These are phyloP conservation scores for Spinibarbus caldwelli DNA, from an alignment of 2,797 vertebrate genomes.

Conservation along the genomic window DNA sequence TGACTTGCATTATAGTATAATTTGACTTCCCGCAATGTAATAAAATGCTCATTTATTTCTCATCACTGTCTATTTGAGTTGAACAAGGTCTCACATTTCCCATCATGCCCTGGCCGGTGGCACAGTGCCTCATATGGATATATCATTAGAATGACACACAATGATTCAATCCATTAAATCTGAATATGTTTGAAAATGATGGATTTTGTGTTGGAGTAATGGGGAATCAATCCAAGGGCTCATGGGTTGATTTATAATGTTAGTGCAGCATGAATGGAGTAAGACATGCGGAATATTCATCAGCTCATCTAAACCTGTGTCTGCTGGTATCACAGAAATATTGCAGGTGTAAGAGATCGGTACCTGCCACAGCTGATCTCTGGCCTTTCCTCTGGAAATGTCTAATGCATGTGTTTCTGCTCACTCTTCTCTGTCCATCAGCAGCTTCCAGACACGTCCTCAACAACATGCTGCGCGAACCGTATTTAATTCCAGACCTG, in stretches of 20 bases:
- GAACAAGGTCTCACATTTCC: neutral
- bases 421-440: slow-evolving; percentile 54
- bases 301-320: no score
- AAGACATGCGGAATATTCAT: no score
- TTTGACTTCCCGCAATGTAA: no score
- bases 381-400: no score
- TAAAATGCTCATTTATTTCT: neutral
- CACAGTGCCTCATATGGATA: slow-evolving; percentile 68
- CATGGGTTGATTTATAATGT: no score
- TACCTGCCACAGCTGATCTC: no score
- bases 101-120: slow-evolving; percentile 31
- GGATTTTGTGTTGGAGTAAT: slow-evolving; percentile 69
- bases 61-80: neutral
- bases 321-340: no score
- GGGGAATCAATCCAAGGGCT: slow-evolving; percentile 73
- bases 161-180: slow-evolving; percentile 84
- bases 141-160: slow-evolving; percentile 80
- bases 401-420: slow-evolving; percentile 2
- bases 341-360: no score
- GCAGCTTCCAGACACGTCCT: slow-evolving; percentile 89
- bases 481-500: slow-evolving; percentile 91
- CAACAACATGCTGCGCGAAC: slow-evolving; percentile 94
- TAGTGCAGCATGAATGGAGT: no score
- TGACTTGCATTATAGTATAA: neutral
- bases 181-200: slow-evolving; percentile 67